These are phyloP conservation scores for Sabatieria punctata DNA, from an alignment of 2,888 invertebrate species.

Conservation along the genomic window DNA sequence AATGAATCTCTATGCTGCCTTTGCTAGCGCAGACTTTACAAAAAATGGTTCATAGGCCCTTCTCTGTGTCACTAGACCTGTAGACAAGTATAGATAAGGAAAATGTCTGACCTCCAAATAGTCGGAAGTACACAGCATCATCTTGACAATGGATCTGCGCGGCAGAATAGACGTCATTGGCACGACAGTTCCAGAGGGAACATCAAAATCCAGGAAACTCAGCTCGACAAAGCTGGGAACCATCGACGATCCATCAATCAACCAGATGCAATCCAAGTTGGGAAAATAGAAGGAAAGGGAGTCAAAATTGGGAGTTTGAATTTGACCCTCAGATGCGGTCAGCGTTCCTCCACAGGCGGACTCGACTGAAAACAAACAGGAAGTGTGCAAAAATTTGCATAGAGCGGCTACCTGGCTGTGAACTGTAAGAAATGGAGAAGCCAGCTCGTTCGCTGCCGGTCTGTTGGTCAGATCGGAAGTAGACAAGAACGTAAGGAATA, in stretches of 20 bases:
- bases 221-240: not conserved
- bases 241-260: conserved; percentile 19
- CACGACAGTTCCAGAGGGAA: no score
- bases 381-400: not conserved
- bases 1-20: no score
- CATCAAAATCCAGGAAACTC: not conserved
- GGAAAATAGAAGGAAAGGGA: conserved; percentile 31
- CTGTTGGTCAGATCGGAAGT: not conserved
- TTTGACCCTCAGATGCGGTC: conserved; percentile 14
- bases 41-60: no score
- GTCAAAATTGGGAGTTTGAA: conserved; percentile 21
- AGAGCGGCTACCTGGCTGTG: not conserved
- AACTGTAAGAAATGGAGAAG: not conserved
- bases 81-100: no score
- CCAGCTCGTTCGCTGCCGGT: not conserved
- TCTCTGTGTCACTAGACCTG: no score
- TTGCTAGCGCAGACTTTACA: no score
- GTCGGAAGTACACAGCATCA: no score
- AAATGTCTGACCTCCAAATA: no score
- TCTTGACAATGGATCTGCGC: no score
- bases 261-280: conserved; percentile 36
- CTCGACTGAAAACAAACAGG: not conserved
- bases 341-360: not conserved
- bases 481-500: not conserved
- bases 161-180: no score